Evolutionary conservation across 2,888 invertebrate genomes (phyloP).

Genomic region (Drosophila rubida): DNA sequence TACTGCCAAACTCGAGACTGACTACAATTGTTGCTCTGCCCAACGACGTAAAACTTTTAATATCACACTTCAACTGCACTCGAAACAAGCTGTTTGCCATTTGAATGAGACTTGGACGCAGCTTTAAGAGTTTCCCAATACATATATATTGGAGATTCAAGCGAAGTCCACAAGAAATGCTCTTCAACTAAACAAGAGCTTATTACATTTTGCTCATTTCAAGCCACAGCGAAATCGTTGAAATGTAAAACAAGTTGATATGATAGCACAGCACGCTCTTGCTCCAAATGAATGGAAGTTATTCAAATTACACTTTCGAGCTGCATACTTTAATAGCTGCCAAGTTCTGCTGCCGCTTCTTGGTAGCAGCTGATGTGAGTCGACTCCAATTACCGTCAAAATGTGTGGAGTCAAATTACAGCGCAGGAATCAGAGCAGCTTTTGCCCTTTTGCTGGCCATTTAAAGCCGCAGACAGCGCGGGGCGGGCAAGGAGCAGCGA

Average conservation of each 20-base stretch:
- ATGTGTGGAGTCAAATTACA: constrained; percentile 19
- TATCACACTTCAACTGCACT: constrained; percentile 24
- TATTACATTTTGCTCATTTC: too few relatives aligned
- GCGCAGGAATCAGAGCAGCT: constrained; percentile 8
- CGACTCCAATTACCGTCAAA: constrained; percentile 20
- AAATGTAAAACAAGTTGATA: too few relatives aligned
- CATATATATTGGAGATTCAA: not conserved
- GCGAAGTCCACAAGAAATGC: not conserved
- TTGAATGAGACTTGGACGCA: not conserved
- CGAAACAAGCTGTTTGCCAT: constrained; percentile 5
- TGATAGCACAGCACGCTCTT: too few relatives aligned
- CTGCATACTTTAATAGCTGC: not conserved
- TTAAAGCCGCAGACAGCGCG: constrained; percentile 2
- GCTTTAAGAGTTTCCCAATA: not conserved
- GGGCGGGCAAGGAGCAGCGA: not conserved
- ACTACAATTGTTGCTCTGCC: constrained; percentile 25
- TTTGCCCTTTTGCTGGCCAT: not conserved
- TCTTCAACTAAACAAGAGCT: too few relatives aligned
- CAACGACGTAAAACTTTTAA: constrained; percentile 28
- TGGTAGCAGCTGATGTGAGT: not conserved
- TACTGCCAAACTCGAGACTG: constrained; percentile 29
- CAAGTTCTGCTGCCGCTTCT: not conserved
- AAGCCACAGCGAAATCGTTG: too few relatives aligned
- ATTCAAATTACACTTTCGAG: not conserved
- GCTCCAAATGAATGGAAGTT: not conserved